These are phyloP conservation scores for Oxyruncus cristatus DNA, from an alignment of 2,113 vertebrate genomes.

Conservation along the genomic window DNA sequence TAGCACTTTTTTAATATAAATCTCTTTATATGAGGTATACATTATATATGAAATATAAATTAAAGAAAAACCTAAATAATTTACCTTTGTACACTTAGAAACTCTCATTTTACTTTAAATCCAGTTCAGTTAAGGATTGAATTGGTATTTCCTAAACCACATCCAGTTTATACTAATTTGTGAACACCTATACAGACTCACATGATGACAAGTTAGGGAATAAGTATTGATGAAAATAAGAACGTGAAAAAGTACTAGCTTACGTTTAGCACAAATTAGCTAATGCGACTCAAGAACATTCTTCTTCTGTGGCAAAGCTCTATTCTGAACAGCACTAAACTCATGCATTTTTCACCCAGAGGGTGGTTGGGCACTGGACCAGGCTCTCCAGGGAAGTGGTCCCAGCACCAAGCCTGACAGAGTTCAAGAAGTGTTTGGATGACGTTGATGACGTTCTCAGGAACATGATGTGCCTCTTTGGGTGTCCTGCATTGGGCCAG, in stretches of 20 bases:
- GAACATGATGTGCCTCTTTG: background rate
- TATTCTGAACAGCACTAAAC: background rate
- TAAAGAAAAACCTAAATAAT: background rate
- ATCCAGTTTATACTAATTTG: background rate
- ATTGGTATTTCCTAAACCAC: background rate
- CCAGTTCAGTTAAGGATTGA: background rate
- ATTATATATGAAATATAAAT: background rate
- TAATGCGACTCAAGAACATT: background rate
- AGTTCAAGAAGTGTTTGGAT: background rate
- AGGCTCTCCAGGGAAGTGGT: fast-evolving
- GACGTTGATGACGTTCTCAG: background rate
- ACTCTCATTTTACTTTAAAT: background rate
- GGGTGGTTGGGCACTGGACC: background rate
- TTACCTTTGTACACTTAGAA: background rate
- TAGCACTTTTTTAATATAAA: background rate
- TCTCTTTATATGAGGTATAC: background rate
- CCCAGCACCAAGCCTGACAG: background rate
- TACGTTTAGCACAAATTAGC: background rate
- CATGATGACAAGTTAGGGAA: background rate
- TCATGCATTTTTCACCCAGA: background rate
- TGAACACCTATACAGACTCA: background rate
- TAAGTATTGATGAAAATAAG: background rate
- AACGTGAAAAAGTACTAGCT: background rate
- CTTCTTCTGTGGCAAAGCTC: background rate
- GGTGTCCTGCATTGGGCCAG: no score